Conservation (phyloP, 2,113 vertebrate genomes). For the Caranx melampygus region DNA sequence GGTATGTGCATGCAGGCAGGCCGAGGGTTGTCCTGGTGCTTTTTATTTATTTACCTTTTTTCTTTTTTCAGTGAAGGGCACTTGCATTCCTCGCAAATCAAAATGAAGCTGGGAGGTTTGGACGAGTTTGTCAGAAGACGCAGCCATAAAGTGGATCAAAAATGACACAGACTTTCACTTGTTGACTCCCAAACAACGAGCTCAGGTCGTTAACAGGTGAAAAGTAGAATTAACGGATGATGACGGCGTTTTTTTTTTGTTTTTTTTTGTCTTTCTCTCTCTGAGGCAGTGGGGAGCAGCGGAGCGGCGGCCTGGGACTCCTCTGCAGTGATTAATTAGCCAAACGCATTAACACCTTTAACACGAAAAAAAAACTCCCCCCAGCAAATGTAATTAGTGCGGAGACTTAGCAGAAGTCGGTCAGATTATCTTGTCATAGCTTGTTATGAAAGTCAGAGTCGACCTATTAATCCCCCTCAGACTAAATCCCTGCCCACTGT, state of each 20-base stretch:
- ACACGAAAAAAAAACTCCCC: slow-evolving; percentile 14
- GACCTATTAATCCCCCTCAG: slow-evolving; percentile 45
- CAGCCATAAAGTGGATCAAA: not conserved
- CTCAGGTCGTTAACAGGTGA: slow-evolving; percentile 23
- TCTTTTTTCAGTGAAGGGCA: slow-evolving; percentile 17
- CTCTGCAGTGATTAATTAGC: slow-evolving; percentile 57
- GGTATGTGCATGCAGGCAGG: slow-evolving; percentile 59
- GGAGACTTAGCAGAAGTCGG: slow-evolving; percentile 54
- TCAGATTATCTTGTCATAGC: slow-evolving; percentile 66
- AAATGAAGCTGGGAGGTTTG: slow-evolving; percentile 6
- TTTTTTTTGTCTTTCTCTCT: slow-evolving; percentile 2
- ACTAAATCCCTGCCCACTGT: slow-evolving; percentile 13
- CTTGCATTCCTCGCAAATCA: slow-evolving; percentile 46
- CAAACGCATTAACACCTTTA: slow-evolving; percentile 64
- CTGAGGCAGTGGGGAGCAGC: not conserved
- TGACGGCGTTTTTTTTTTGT: not conserved
- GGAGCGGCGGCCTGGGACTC: not conserved
- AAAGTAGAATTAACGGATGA: slow-evolving; percentile 33
- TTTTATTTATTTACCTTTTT: slow-evolving; percentile 23
- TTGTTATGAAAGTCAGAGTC: slow-evolving; percentile 60
- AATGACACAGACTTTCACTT: slow-evolving; percentile 10
- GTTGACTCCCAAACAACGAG: slow-evolving; percentile 37
- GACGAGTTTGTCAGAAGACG: slow-evolving; percentile 8
- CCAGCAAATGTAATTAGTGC: slow-evolving; percentile 64
- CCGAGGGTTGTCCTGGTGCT: slow-evolving; percentile 40